Conservation (phyloP, 2,888 invertebrate species). For the Macropis europaea region DNA sequence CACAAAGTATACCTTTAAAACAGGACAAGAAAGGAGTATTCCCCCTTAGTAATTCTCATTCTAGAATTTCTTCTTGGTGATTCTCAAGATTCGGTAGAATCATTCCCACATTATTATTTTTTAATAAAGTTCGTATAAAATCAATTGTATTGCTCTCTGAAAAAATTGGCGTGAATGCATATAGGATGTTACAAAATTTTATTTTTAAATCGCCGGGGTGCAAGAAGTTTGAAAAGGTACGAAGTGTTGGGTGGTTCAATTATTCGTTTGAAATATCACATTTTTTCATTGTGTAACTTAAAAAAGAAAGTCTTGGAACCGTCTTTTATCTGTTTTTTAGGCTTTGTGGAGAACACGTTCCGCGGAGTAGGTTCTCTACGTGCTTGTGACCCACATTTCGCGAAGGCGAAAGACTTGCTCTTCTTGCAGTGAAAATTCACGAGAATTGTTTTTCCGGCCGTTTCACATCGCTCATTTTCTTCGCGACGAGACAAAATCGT, state of each 20-base stretch:
- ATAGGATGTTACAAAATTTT: no score
- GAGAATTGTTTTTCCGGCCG: constrained; percentile 28
- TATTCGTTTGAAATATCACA: background rate
- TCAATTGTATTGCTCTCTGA: no score
- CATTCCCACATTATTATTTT: no score
- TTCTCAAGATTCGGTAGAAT: no score
- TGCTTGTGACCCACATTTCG: constrained; percentile 51
- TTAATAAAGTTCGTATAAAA: no score
- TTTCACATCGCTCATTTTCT: background rate
- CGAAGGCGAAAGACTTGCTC: constrained; percentile 31
- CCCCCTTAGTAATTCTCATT: no score
- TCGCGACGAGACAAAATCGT: background rate
- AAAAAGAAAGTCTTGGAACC: background rate
- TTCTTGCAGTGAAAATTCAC: constrained; percentile 26
- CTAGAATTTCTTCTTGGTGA: no score
- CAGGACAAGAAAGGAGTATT: no score
- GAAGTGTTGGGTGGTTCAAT: background rate
- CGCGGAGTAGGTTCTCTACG: constrained; percentile 22
- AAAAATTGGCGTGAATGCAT: no score
- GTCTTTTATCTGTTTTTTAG: background rate
- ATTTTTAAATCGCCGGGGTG: no score
- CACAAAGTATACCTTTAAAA: no score
- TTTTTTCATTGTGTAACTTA: background rate
- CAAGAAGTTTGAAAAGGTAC: background rate
- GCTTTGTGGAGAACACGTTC: constrained; percentile 22